These are phyloP conservation scores for Catocala fraxini DNA, from an alignment of 2,888 invertebrate species.

Conservation along the genomic window DNA sequence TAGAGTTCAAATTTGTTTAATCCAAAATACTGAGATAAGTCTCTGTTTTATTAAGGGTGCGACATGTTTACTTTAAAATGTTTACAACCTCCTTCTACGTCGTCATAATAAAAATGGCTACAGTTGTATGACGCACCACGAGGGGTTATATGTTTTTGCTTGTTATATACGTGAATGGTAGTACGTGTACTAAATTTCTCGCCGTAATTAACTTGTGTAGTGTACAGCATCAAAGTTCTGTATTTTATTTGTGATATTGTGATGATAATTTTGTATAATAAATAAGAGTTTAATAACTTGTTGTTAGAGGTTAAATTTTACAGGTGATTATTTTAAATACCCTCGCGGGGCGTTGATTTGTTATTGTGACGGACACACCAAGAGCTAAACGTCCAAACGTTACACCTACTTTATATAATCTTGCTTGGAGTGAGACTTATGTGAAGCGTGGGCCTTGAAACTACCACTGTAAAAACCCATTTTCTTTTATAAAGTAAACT, in stretches of 20 bases:
- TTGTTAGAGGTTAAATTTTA: constrained; percentile 81
- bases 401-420: constrained; percentile 18
- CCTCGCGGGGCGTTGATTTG: constrained; percentile 64
- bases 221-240: constrained; percentile 61
- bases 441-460: constrained; percentile 22
- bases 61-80: too few relatives aligned
- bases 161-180: too few relatives aligned
- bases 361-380: constrained; percentile 34
- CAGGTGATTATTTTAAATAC: constrained; percentile 72
- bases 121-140: too few relatives aligned
- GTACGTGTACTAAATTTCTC: constrained; percentile 45
- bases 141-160: too few relatives aligned
- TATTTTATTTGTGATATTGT: constrained; percentile 85
- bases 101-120: too few relatives aligned
- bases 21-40: too few relatives aligned
- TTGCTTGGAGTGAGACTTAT: constrained; percentile 21
- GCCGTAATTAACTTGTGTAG: constrained; percentile 43
- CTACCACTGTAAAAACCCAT: too few relatives aligned
- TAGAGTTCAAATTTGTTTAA: too few relatives aligned
- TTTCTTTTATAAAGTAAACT: too few relatives aligned
- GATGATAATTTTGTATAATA: constrained; percentile 82
- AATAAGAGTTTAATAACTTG: constrained; percentile 82
- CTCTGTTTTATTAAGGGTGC: too few relatives aligned
- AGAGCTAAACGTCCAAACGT: constrained; percentile 25
- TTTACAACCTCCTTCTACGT: too few relatives aligned